Base-by-base conservation (phyloP, 2,888 invertebrate genomes). In the Oegoconia quadripuncta region DNA sequence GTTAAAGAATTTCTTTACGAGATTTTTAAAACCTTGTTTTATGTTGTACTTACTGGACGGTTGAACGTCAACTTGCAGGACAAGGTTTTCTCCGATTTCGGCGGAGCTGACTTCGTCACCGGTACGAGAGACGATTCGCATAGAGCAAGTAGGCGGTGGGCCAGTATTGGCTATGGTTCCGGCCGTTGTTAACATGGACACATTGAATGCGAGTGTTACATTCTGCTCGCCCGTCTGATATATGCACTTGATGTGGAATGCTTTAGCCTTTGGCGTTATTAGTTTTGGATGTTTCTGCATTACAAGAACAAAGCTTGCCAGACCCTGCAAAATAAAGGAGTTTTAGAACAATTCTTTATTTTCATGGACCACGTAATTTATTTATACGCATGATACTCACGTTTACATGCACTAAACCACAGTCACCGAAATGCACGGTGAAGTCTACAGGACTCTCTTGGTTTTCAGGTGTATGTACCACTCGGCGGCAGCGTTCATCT, bases 231-330 rank as follows among this genome's bases (percentile, higher is more conserved):
- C 97, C 0, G 96, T 97, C 75, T 97, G 95, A 74, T 98, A 98
- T 39, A 97, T 93, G 74, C 98, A 98, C 74, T 96, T 96, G 49
- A 98, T 96, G 78, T 97, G 96, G 87, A 97, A 98, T 1, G 98
- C 97, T 75, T 97, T 96, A 3, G 98, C 97, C 65, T 95, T 95
- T 72, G 95, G 95, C 0, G 98, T 98, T 34, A 98, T 94, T 36
- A 98, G 89, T 87, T 96, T 96, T 0, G 97, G 97, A 91, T 98
- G 98, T 81, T 97, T 96, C 73, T 98, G 98, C 68, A 98, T 95
- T 15, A 98, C 97, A 28, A 98, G 88, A 1, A 97, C 95, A 72
- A 97, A 97, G 68, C 95, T 95, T 15, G 97, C 97, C 71, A 96
- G 91, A 34, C 97, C 97, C 94, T 94, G 75, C 41, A 75, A 47